These are phyloP conservation scores for Lucilia sericata DNA, from an alignment of 1,140 invertebrate species.

Conservation along the genomic window DNA sequence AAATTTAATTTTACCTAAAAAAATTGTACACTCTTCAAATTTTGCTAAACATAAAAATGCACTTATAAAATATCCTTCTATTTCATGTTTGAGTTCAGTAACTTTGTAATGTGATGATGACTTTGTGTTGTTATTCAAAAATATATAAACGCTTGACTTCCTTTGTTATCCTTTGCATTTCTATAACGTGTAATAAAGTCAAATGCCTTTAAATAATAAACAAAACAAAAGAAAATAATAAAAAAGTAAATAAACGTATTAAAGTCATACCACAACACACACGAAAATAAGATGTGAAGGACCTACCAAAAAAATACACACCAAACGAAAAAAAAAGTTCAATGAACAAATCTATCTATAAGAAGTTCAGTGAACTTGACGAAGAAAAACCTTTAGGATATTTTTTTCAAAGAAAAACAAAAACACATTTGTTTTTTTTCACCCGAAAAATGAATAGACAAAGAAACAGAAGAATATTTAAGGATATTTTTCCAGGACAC, in stretches of 20 bases:
- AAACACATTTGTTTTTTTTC: not conserved
- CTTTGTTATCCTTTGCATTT: not conserved
- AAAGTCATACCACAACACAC: not conserved
- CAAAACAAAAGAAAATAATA: not conserved
- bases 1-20: too few species aligned
- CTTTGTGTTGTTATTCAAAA: not conserved
- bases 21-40: too few species aligned
- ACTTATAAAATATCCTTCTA: not conserved
- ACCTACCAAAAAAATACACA: not conserved
- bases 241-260: not conserved
- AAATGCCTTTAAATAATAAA: slow-evolving; percentile 3
- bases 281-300: not conserved
- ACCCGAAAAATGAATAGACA: not conserved
- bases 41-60: too few species aligned
- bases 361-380: slow-evolving; percentile 9
- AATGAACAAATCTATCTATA: slow-evolving; percentile 11
- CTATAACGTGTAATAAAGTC: not conserved
- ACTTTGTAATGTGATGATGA: not conserved
- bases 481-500: too few species aligned
- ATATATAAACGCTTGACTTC: not conserved
- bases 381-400: not conserved
- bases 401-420: not conserved
- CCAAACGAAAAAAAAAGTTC: not conserved
- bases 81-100: not conserved
- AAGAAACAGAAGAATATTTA: not conserved